Percentiles rank a stretch among this genome's conserved stretches.
phyloP scores from a whole-genome alignment of 2,888 invertebrate genomes.

The Theretra japonica region DNA sequence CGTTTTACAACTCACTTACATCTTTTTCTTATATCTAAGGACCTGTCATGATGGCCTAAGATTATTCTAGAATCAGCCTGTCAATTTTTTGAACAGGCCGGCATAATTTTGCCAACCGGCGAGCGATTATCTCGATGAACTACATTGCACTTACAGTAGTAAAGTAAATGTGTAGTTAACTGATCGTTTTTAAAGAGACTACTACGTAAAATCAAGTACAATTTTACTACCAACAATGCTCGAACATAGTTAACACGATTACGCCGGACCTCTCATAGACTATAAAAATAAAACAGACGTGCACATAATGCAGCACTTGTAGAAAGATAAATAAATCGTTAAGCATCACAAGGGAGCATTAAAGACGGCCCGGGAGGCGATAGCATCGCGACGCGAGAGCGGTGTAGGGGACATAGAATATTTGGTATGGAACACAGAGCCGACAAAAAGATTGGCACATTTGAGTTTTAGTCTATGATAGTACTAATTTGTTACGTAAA shows the following conservation, averaged over 20 bases:
- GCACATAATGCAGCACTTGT: slow-evolving; percentile 27
- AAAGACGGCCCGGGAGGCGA: slow-evolving; percentile 32
- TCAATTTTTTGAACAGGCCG: no score
- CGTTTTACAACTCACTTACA: no score
- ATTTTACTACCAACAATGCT: slow-evolving; percentile 2
- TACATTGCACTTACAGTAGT: no score
- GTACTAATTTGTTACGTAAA: no score
- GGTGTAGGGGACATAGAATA: slow-evolving; percentile 22
- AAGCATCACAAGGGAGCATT: slow-evolving; percentile 28
- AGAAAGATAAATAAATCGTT: slow-evolving; percentile 31
- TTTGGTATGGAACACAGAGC: neutral
- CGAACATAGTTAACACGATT: slow-evolving; percentile 20
- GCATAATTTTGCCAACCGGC: no score
- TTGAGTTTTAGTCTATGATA: neutral
- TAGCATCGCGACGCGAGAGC: slow-evolving; percentile 17
- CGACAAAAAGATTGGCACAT: neutral
- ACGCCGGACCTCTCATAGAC: slow-evolving; percentile 22
- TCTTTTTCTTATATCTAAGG: no score
- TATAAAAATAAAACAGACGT: slow-evolving; percentile 23
- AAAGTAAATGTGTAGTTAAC: no score
- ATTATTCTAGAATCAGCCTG: no score
- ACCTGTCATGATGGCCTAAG: no score
- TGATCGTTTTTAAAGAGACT: no score
- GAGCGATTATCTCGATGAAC: no score
- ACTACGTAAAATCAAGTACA: neutral